Conservation (phyloP, 2,797 vertebrate genomes). For the Takifugu rubripes region DNA sequence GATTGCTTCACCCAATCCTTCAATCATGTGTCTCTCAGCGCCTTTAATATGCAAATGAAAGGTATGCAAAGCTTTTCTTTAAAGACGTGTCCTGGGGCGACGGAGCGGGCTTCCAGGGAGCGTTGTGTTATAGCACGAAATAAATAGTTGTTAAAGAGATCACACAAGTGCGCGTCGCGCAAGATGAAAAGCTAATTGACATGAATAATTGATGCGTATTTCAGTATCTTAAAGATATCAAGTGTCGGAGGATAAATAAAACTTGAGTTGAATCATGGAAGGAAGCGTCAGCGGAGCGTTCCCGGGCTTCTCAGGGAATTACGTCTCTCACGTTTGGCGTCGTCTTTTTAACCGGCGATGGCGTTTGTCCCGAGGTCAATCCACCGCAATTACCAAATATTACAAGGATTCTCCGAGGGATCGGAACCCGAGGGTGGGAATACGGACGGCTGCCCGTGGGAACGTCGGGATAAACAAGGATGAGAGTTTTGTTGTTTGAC, state of each 20-base stretch:
- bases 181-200: conserved; percentile 91
- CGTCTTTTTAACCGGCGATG: conserved; percentile 70
- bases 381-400: conserved; percentile 74
- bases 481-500: background rate
- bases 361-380: conserved; percentile 76
- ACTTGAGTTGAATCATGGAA: conserved; percentile 71
- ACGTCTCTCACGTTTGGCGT: conserved; percentile 62
- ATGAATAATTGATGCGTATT: conserved; percentile 84
- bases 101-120: conserved; percentile 83
- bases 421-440: conserved; percentile 65
- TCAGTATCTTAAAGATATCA: conserved; percentile 83
- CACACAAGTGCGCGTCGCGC: conserved; percentile 86
- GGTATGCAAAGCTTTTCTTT: conserved; percentile 95
- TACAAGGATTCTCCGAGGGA: conserved; percentile 70
- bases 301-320: conserved; percentile 70
- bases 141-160: conserved; percentile 95
- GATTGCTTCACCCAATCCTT: conserved; percentile 74
- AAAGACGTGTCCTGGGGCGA: conserved; percentile 89
- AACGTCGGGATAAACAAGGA: too few species aligned
- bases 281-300: conserved; percentile 39
- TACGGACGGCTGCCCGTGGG: conserved; percentile 14
- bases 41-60: conserved; percentile 90
- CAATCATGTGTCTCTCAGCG: conserved; percentile 59
- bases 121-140: conserved; percentile 86
- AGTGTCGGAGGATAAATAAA: conserved; percentile 68